These are phyloP conservation scores for Ictalurus punctatus DNA, from an alignment of 2,113 vertebrate genomes.

Conservation along the genomic window DNA sequence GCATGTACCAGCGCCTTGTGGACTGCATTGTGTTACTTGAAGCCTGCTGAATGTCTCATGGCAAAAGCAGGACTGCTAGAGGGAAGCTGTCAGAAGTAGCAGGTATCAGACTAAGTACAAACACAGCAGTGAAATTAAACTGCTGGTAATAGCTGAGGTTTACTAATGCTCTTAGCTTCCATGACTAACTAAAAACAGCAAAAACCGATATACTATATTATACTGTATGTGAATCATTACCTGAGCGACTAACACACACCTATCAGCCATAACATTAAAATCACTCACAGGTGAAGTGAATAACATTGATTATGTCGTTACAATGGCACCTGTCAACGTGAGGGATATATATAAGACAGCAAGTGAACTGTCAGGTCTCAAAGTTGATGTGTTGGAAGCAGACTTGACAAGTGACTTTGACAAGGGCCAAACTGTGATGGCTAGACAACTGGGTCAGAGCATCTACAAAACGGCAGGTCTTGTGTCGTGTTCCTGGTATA, in stretches of 20 bases:
- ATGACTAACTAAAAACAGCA: not conserved
- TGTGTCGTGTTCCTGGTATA: no score
- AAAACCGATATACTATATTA: not conserved
- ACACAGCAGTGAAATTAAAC: constrained; percentile 1
- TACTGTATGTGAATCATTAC: constrained; percentile 1
- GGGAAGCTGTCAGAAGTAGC: constrained; percentile 13
- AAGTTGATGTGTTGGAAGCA: no score
- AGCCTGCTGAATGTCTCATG: not conserved
- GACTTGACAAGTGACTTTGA: no score
- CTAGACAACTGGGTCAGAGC: no score
- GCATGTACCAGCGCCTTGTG: constrained; percentile 17
- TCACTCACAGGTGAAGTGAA: no score
- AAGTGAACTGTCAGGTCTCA: no score
- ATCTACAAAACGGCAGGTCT: no score
- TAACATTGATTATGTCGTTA: no score
- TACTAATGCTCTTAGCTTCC: not conserved
- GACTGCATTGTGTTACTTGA: constrained; percentile 21
- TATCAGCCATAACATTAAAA: no score
- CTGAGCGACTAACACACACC: not conserved
- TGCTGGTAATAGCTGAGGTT: not conserved
- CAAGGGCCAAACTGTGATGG: no score
- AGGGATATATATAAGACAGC: no score
- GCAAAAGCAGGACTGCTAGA: not conserved
- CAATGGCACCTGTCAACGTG: no score
- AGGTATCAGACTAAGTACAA: constrained; percentile 11